A percentile compares a stretch with the other conserved stretches of the same genome.
These are phyloP conservation scores for Myopa testacea DNA, from an alignment of 2,888 invertebrate genomes.

Conservation along the genomic window DNA sequence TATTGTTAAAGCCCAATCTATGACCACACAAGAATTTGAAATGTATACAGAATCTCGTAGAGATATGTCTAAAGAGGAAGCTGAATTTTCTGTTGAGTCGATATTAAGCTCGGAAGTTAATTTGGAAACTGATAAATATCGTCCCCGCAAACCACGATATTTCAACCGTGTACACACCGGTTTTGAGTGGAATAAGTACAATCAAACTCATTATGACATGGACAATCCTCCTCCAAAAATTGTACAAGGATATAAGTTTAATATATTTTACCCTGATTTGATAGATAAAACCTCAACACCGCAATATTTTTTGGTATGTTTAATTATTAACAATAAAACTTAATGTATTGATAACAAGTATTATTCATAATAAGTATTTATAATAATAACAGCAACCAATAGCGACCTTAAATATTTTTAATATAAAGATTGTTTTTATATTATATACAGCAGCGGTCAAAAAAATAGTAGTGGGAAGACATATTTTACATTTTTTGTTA, in stretches of 20 bases:
- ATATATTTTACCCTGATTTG: conserved; percentile 99
- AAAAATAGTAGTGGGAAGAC: too few species aligned
- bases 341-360: background rate
- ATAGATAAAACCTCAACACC: conserved; percentile 94
- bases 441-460: too few species aligned
- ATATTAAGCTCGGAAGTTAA: conserved; percentile 79
- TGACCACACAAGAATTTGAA: conserved; percentile 72
- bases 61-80: conserved; percentile 89
- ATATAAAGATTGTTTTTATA: too few species aligned
- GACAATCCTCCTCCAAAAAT: conserved; percentile 99
- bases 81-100: conserved; percentile 91
- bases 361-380: too few species aligned
- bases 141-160: conserved; percentile 96
- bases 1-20: conserved; percentile 61
- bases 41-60: conserved; percentile 85
- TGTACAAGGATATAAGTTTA: conserved; percentile 99
- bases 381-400: too few species aligned
- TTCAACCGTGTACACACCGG: conserved; percentile 97
- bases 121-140: conserved; percentile 96
- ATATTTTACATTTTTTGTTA: too few species aligned
- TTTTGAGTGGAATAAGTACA: conserved; percentile 99
- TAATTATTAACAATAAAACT: conserved; percentile 18
- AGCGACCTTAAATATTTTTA: too few species aligned
- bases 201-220: conserved; percentile 99
- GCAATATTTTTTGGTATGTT: conserved; percentile 86